Percentiles rank a stretch among this genome's conserved stretches.
Conservation (phyloP, 2,797 vertebrate genomes). For the Coregonus ussuriensis region DNA sequence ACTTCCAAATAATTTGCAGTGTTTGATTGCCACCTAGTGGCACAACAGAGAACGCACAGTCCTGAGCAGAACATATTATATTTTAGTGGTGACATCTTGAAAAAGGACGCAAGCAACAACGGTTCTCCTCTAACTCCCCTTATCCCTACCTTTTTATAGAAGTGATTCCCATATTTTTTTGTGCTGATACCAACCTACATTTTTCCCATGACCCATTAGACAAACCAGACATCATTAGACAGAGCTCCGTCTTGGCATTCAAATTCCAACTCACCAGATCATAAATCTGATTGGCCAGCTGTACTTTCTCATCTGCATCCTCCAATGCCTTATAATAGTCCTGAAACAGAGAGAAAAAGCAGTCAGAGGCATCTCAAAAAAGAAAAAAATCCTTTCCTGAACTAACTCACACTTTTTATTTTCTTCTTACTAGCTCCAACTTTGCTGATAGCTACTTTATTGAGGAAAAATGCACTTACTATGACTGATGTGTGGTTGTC, state of each 20-base stretch:
- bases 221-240: background rate
- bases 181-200: background rate
- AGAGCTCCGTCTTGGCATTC: background rate
- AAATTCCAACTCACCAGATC: constrained; percentile 88
- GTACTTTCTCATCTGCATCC: constrained; percentile 98
- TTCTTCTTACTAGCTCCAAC: too few species aligned
- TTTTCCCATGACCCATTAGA: background rate
- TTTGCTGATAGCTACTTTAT: too few species aligned
- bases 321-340: constrained; percentile 99
- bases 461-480: too few species aligned
- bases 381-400: too few species aligned
- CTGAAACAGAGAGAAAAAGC: constrained; percentile 64
- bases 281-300: constrained; percentile 99
- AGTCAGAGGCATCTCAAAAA: too few species aligned
- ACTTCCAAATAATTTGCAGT: background rate
- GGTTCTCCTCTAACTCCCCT: background rate
- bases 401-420: too few species aligned
- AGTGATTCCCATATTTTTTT: background rate
- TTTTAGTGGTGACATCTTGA: background rate
- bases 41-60: background rate
- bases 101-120: background rate
- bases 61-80: background rate
- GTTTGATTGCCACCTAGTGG: constrained; percentile 60
- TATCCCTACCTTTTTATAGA: too few species aligned
- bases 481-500: too few species aligned